A percentile compares a stretch with the other conserved stretches of the same genome.
Evolutionary conservation across 2,113 vertebrate genomes (phyloP).

Genomic region (Sinocyclocheilus grahami): DNA sequence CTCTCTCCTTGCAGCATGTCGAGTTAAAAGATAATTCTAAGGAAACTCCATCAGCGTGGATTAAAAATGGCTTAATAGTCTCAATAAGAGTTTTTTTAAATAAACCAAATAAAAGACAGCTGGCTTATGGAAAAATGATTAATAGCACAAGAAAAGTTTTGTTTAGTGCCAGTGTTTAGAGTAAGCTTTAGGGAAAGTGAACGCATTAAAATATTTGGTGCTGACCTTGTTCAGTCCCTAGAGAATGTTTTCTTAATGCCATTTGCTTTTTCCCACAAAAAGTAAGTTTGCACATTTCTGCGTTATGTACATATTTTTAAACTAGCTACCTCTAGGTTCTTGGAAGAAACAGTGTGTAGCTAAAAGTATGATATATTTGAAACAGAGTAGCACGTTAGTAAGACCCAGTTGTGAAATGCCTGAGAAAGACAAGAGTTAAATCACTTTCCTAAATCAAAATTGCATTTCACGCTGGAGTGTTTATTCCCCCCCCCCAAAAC

Average conservation of each 20-base stretch:
- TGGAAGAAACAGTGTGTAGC: not conserved
- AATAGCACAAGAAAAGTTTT: not conserved
- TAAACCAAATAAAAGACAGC: not conserved
- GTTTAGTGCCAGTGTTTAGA: not conserved
- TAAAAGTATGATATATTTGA: not conserved
- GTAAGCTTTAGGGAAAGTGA: not conserved
- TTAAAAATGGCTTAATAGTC: conserved; percentile 47
- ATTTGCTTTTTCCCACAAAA: not conserved
- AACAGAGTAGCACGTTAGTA: not conserved
- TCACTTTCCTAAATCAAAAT: not conserved
- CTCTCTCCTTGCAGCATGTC: not conserved
- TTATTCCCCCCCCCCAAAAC: too few species aligned
- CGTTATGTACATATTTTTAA: not conserved
- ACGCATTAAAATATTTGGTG: not conserved
- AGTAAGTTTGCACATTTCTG: not conserved
- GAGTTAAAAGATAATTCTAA: conserved; percentile 39
- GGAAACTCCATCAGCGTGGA: not conserved
- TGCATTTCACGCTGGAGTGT: too few species aligned
- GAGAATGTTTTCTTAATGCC: not conserved
- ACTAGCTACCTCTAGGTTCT: not conserved
- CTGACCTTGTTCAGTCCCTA: not conserved
- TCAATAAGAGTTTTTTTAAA: not conserved
- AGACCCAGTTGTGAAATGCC: conserved; percentile 31
- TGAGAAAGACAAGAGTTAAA: conserved; percentile 3
- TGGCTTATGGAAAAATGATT: not conserved